Evolutionary conservation across 2,797 vertebrate genomes (phyloP).

Genomic region (Lepus oiostolus): DNA sequence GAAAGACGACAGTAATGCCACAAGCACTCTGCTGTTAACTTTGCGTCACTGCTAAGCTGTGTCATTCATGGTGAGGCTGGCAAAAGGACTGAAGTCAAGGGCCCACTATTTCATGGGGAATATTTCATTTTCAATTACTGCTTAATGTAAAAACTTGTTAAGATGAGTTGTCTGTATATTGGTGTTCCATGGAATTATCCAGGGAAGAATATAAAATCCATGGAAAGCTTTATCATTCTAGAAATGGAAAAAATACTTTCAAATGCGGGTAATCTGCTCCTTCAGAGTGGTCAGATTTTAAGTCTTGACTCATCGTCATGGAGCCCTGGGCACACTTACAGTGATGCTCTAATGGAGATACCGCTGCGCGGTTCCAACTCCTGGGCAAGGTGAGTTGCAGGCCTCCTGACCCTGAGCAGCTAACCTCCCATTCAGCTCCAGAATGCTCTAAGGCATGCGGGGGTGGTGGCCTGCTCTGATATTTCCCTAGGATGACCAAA

Average conservation of each 20-base stretch:
- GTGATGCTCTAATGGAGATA: background rate
- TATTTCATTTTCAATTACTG: slow-evolving; percentile 43
- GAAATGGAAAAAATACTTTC: background rate
- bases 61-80: background rate
- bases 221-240: background rate
- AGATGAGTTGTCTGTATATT: background rate
- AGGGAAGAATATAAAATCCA: slow-evolving; percentile 6
- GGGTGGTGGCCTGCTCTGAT: background rate
- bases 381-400: background rate
- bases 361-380: background rate
- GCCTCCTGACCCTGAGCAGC: background rate
- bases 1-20: background rate
- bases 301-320: background rate
- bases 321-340: background rate
- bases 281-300: background rate
- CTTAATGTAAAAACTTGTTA: slow-evolving; percentile 33
- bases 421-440: background rate
- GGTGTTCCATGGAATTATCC: background rate
- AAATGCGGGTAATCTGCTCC: background rate
- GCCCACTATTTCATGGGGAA: background rate
- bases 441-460: background rate
- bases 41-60: background rate
- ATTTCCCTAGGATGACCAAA: background rate
- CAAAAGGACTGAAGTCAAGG: background rate
- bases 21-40: background rate